Percentiles rank a stretch among this genome's conserved stretches.
Evolutionary conservation across 2,113 vertebrate genomes (phyloP).

Genomic region (Podarcis cretensis): DNA sequence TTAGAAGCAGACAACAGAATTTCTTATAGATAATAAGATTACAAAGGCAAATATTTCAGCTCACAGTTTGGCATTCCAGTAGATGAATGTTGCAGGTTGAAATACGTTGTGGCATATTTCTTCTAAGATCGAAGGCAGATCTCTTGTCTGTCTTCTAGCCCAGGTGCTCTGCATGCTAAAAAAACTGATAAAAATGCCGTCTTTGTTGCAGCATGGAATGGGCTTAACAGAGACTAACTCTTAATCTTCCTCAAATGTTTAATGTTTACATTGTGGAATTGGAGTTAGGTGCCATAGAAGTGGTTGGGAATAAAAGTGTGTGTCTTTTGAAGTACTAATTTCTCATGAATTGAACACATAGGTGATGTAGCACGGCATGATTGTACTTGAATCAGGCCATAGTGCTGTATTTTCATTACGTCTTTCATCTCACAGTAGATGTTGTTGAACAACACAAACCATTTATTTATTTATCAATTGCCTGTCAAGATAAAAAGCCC

Average conservation of each 20-base stretch:
- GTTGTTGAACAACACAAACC: background rate
- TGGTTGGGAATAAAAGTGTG: background rate
- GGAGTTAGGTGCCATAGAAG: background rate
- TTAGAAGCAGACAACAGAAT: background rate
- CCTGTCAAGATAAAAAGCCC: background rate
- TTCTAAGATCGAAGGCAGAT: background rate
- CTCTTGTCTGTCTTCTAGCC: constrained; percentile 30
- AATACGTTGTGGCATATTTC: constrained; percentile 3
- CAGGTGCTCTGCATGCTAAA: constrained; percentile 7
- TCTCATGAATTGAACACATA: background rate
- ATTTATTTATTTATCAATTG: background rate
- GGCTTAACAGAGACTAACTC: background rate
- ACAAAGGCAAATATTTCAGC: constrained; percentile 34
- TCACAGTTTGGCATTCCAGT: constrained; percentile 22
- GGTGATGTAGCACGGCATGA: background rate
- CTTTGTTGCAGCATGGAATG: constrained; percentile 23
- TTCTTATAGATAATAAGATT: background rate
- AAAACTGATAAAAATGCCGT: background rate
- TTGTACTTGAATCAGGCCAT: background rate
- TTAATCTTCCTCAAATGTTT: background rate
- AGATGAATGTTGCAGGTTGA: background rate
- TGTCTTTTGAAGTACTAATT: background rate
- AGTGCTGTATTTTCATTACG: background rate
- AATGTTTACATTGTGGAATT: background rate
- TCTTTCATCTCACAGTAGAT: background rate